Conservation (phyloP, 2,797 vertebrate genomes). For the Lepus townsendii region DNA sequence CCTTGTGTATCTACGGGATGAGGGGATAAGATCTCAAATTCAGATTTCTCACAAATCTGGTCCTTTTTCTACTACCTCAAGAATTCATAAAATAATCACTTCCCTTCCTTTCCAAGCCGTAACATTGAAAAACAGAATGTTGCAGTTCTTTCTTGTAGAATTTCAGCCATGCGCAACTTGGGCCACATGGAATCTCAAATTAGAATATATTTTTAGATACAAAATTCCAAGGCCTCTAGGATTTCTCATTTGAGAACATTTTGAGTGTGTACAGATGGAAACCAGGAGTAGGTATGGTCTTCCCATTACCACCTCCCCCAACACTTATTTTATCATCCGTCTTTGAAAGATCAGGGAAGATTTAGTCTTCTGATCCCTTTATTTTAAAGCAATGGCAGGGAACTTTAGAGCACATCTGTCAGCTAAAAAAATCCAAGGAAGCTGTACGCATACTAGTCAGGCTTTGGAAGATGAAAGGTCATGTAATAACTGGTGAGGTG, state of each 20-base stretch:
- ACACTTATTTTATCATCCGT: constrained; percentile 73
- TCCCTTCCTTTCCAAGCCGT: neutral
- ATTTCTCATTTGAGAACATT: neutral
- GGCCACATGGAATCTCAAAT: constrained; percentile 8
- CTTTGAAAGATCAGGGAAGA: constrained; percentile 69
- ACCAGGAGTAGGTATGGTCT: constrained; percentile 82
- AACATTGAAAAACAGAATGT: constrained; percentile 11
- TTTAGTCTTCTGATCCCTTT: constrained; percentile 67
- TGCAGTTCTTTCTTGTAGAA: neutral
- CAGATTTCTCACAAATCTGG: constrained; percentile 14
- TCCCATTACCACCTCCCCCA: constrained; percentile 72
- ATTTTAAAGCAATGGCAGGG: constrained; percentile 51
- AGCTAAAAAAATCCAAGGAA: constrained; percentile 62
- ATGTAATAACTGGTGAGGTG: constrained; percentile 73
- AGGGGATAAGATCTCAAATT: constrained; percentile 11
- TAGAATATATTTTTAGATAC: constrained; percentile 30
- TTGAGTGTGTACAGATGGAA: constrained; percentile 82
- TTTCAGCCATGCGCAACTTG: constrained; percentile 18
- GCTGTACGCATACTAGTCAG: constrained; percentile 47
- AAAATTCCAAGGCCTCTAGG: constrained; percentile 64
- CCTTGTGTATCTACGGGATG: neutral
- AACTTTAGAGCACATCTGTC: constrained; percentile 73
- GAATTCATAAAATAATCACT: constrained; percentile 1
- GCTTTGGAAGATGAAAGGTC: constrained; percentile 71
- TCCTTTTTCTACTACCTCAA: neutral